A percentile compares a stretch with the other conserved stretches of the same genome.
Evolutionary conservation across 1,140 invertebrate species (phyloP).

Genomic region (Drosophila navojoa): DNA sequence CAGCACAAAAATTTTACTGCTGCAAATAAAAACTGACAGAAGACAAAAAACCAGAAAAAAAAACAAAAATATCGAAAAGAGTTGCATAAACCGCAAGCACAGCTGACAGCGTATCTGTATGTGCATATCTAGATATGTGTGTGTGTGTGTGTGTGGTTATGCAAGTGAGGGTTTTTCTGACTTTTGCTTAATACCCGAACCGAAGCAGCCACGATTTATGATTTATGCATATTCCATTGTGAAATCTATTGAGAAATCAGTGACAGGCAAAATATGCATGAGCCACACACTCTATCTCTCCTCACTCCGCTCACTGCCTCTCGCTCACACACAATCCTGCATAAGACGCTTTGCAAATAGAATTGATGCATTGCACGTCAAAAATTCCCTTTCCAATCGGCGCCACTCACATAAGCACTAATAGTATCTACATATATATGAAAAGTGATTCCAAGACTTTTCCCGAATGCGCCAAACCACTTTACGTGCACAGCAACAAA

Average conservation of each 20-base stretch:
- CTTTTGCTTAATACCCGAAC: constrained; percentile 70
- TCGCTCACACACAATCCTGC: neutral
- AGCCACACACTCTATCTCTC: constrained; percentile 1
- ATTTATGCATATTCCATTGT: constrained; percentile 75
- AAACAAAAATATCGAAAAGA: constrained; percentile 5
- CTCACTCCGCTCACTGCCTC: neutral
- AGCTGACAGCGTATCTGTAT: constrained; percentile 36
- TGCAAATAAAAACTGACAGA: constrained; percentile 51
- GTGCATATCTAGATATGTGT: neutral
- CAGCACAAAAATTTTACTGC: constrained; percentile 68
- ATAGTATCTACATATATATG: constrained; percentile 28
- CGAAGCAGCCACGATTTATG: constrained; percentile 50
- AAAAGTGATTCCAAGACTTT: constrained; percentile 26
- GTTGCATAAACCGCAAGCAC: constrained; percentile 63
- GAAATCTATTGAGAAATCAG: constrained; percentile 81
- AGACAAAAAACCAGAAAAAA: constrained; percentile 39
- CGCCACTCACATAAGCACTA: constrained; percentile 34
- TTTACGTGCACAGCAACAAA: constrained; percentile 6
- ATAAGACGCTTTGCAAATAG: constrained; percentile 43
- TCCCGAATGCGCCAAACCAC: constrained; percentile 11
- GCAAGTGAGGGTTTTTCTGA: constrained; percentile 65
- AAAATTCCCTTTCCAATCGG: constrained; percentile 22
- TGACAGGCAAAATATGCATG: constrained; percentile 73
- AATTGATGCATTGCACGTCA: constrained; percentile 41
- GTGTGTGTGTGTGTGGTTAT: constrained; percentile 23